phyloP scores from a whole-genome alignment of 2,113 vertebrate genomes.

The Alouatta palliata region DNA sequence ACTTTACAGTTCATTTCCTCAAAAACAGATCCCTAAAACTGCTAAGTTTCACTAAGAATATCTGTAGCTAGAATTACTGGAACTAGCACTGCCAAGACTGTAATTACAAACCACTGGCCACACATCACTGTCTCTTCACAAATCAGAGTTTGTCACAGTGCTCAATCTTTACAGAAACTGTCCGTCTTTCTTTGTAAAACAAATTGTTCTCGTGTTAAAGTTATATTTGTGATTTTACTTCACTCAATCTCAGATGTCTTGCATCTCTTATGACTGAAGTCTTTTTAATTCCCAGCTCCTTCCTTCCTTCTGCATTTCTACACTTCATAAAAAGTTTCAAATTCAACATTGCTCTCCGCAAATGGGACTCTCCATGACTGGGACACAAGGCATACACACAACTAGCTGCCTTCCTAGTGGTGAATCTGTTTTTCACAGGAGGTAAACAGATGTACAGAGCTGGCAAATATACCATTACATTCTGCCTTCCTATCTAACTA shows the following conservation, averaged over 20 bases:
- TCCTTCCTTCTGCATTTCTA: neutral
- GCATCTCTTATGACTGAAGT: neutral
- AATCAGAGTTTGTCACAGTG: neutral
- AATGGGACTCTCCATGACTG: neutral
- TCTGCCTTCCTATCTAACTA: neutral
- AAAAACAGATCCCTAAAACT: neutral
- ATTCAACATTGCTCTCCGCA: neutral
- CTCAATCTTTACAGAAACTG: neutral
- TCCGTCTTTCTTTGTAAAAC: neutral
- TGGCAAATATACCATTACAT: neutral
- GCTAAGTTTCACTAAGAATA: neutral
- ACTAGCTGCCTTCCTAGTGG: neutral
- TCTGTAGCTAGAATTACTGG: neutral
- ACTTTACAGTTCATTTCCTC: constrained; percentile 29
- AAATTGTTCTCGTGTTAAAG: neutral
- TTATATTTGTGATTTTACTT: neutral
- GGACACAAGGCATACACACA: neutral
- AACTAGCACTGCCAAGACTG: neutral
- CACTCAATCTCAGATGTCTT: neutral
- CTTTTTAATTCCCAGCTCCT: neutral
- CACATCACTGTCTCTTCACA: neutral
- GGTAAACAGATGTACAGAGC: neutral
- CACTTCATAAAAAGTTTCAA: neutral
- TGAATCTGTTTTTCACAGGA: neutral
- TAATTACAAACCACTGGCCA: constrained; percentile 40